Percentiles rank a stretch among this genome's conserved stretches.
Evolutionary conservation across 2,888 invertebrate species (phyloP).

Genomic region (Chrysolina haemoptera): DNA sequence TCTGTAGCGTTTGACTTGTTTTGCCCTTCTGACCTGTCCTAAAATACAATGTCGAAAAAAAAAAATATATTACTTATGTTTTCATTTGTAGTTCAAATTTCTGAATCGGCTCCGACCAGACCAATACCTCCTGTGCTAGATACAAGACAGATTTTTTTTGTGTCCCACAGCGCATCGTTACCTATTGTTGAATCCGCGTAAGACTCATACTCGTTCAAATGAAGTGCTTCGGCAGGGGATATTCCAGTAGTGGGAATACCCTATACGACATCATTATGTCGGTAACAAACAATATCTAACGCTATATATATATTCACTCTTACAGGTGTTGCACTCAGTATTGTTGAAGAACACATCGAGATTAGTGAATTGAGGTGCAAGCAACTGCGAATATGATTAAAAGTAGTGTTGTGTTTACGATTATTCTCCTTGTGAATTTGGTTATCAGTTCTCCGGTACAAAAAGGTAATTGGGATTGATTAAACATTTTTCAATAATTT

Average conservation of each 20-base stretch:
- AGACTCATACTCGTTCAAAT: background rate
- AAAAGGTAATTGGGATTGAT: background rate
- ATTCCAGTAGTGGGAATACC: background rate
- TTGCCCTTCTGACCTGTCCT: no score
- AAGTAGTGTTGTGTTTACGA: background rate
- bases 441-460: constrained; percentile 3
- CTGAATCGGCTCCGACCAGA: no score
- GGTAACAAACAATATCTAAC: no score
- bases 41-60: no score
- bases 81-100: no score
- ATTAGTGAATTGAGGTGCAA: background rate
- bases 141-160: no score
- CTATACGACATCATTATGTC: background rate
- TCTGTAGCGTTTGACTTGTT: no score
- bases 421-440: constrained; percentile 10
- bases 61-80: no score
- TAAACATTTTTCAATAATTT: no score
- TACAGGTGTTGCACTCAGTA: background rate
- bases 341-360: background rate
- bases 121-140: no score
- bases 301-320: background rate
- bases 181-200: background rate
- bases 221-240: background rate
- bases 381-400: background rate
- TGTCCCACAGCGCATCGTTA: no score